Evolutionary conservation across 2,888 invertebrate species (phyloP).

Genomic region (Parelbella ahira): DNA sequence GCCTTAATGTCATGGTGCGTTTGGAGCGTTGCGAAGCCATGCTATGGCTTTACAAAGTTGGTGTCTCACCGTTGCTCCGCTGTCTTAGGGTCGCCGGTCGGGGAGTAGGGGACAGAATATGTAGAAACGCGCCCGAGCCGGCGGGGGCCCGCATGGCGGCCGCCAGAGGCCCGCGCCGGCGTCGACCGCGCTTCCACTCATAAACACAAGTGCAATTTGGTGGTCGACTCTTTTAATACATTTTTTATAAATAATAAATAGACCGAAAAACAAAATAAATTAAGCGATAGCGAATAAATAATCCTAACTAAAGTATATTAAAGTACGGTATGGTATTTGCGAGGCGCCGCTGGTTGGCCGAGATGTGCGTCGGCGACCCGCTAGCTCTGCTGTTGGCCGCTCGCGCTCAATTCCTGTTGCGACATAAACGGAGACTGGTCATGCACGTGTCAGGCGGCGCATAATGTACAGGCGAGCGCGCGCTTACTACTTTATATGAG

Average conservation of each 20-base stretch:
- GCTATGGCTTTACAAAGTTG: constrained; percentile 73
- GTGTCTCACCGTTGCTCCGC: constrained; percentile 77
- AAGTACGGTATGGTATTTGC: constrained; percentile 73
- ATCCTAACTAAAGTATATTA: constrained; percentile 77
- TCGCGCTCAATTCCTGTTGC: constrained; percentile 77
- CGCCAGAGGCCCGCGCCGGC: constrained; percentile 41
- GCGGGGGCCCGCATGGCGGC: constrained; percentile 44
- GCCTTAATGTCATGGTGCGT: constrained; percentile 62
- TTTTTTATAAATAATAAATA: constrained; percentile 68
- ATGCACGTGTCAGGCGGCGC: constrained; percentile 78
- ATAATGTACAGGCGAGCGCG: constrained; percentile 79
- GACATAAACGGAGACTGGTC: constrained; percentile 81
- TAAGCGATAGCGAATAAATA: constrained; percentile 79
- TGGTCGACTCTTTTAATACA: constrained; percentile 75
- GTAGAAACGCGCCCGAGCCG: constrained; percentile 53
- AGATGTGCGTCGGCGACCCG: constrained; percentile 71
- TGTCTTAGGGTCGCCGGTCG: constrained; percentile 65
- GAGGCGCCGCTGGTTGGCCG: constrained; percentile 72
- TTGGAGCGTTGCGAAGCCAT: constrained; percentile 73
- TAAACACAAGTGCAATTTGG: constrained; percentile 65
- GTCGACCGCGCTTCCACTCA: constrained; percentile 54
- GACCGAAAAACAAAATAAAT: constrained; percentile 78
- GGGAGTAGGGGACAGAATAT: constrained; percentile 51
- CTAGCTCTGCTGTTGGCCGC: constrained; percentile 68
- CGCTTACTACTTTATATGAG: constrained; percentile 71